These are phyloP conservation scores for Cantharis lateralis DNA, from an alignment of 2,888 invertebrate genomes.

Conservation along the genomic window DNA sequence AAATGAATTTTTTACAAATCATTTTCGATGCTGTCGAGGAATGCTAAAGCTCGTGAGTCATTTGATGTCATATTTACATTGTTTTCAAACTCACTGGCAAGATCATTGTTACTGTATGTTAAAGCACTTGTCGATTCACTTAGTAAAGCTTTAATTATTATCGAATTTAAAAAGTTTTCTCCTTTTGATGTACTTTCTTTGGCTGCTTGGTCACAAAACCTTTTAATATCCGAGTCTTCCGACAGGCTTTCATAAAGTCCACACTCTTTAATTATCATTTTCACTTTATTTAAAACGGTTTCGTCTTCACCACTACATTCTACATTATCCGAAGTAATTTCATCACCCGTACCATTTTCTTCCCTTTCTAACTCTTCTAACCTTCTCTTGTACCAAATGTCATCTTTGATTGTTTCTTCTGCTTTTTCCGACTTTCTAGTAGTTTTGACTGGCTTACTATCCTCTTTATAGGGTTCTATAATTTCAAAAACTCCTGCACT, in stretches of 20 bases:
- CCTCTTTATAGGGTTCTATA: conserved; percentile 5
- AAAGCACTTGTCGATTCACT: conserved; percentile 6
- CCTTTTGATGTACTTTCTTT: not conserved
- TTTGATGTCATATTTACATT: not conserved
- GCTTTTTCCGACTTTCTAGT: not conserved
- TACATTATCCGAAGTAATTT: no score
- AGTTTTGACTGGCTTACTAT: not conserved
- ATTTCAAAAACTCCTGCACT: conserved; percentile 19
- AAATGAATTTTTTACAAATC: not conserved
- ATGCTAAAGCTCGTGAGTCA: not conserved
- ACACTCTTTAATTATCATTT: conserved; percentile 5
- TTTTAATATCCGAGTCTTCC: not conserved
- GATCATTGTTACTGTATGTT: not conserved
- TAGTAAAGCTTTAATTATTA: conserved; percentile 12
- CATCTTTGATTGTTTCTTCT: not conserved
- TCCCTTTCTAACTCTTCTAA: conserved; percentile 8
- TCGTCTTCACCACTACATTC: not conserved
- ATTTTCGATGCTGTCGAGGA: conserved; percentile 14
- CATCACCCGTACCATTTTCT: not conserved
- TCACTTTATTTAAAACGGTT: conserved; percentile 3
- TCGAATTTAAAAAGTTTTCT: conserved; percentile 6
- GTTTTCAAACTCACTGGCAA: not conserved
- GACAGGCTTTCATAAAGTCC: conserved; percentile 8
- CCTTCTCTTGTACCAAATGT: not conserved
- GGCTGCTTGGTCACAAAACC: not conserved